Evolutionary conservation across 2,888 invertebrate species (phyloP).

Genomic region (Endomychus coccineus): DNA sequence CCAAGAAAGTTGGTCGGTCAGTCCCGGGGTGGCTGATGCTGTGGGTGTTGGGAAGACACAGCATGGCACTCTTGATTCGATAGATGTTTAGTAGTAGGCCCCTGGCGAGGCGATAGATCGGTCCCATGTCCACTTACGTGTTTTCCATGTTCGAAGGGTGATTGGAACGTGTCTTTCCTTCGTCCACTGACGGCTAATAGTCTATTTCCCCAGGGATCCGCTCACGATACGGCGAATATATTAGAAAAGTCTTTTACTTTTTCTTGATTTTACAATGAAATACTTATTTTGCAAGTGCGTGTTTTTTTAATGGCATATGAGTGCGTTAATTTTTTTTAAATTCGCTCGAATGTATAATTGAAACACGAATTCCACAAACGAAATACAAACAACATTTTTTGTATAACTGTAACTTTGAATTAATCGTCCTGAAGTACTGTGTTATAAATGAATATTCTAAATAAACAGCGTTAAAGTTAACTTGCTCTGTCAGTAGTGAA

Average conservation of each 20-base stretch:
- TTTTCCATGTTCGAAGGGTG: slow-evolving; percentile 32
- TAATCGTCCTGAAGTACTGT: too few species aligned
- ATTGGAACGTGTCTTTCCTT: slow-evolving; percentile 27
- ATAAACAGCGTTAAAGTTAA: too few species aligned
- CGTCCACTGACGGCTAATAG: slow-evolving; percentile 32
- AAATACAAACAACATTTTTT: too few species aligned
- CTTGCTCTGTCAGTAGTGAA: too few species aligned
- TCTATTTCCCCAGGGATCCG: slow-evolving; percentile 32
- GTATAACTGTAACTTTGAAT: too few species aligned
- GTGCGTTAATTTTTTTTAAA: too few species aligned
- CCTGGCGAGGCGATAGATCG: slow-evolving; percentile 36
- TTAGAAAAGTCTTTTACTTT: not conserved
- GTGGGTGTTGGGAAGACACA: slow-evolving; percentile 23
- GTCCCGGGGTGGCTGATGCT: slow-evolving; percentile 19
- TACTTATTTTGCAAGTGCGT: too few species aligned
- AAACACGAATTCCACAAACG: too few species aligned
- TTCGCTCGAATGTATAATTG: too few species aligned
- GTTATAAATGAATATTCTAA: too few species aligned
- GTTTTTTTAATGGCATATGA: too few species aligned
- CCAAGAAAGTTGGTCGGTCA: slow-evolving; percentile 21
- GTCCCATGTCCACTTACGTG: slow-evolving; percentile 41
- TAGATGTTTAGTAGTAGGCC: slow-evolving; percentile 29
- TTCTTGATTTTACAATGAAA: too few species aligned
- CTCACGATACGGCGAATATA: slow-evolving; percentile 12
- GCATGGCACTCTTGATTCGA: slow-evolving; percentile 31